Evolutionary conservation across 2,888 invertebrate species (phyloP), one percentile per base, ranked within the genome.

Genomic region (Chrysolina oricalcia): DNA sequence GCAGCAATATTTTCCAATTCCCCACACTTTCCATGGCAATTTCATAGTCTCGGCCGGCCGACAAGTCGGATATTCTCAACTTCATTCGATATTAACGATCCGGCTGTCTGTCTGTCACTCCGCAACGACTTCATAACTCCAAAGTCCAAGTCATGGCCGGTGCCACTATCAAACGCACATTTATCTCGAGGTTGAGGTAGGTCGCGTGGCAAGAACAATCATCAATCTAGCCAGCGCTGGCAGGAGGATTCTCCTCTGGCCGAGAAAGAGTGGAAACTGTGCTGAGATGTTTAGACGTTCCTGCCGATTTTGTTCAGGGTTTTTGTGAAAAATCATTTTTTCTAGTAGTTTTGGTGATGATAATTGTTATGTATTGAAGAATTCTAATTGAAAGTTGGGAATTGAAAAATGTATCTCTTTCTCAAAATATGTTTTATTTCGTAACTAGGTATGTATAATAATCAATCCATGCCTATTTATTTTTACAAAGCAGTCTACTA

Each of bases 111-210:
- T 81, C 81, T 81, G 81, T 81, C 82, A 80, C 78, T 78, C 65
- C 75, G 78, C 64, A 78, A 83, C 81, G 80, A 82, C 83, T 83
- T 83, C 82, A 83, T 83, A 83, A 83, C 81, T 79, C 79, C 79
- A 80, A 84, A 83, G 81, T 83, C 81, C 83, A 81, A 83, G 83
- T 83, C 83, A 83, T 82, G 82, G 81, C 77, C 15, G 68, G 13
- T 53, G 53, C 82, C 76, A 79, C 83, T 83, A 84, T 84, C 84
- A 84, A 84, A 84, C 83, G 82, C 79, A 78, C 84, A 84, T 84
- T 84, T 83, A 84, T 84, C 83, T 84, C 82, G 74, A 80, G 79
- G 79, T 84, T 84, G 84, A 83, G 84, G 84, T 83, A 84, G 84
- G 84, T 84, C 84, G 84, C 83, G 84, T 83, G 83, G 77, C 81